Percentiles rank a stretch among this genome's conserved stretches.
These are phyloP conservation scores for Phylloscopus collybita DNA, from an alignment of 2,797 vertebrate genomes.

Conservation along the genomic window DNA sequence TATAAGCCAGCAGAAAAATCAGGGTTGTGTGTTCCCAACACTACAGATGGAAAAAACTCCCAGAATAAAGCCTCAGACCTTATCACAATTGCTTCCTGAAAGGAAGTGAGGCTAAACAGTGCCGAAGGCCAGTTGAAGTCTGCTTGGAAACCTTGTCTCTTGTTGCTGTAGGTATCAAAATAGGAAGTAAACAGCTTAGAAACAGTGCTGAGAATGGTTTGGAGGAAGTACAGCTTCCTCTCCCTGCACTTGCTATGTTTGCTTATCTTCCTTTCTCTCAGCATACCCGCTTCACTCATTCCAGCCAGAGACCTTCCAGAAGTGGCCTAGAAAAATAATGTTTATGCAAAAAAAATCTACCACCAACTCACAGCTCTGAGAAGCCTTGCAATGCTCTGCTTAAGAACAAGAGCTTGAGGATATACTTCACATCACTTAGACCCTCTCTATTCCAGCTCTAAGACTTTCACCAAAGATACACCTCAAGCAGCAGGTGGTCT, in stretches of 20 bases:
- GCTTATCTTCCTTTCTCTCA: conserved; percentile 72
- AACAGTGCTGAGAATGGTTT: conserved; percentile 81
- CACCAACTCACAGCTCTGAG: neutral
- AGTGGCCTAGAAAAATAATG: neutral
- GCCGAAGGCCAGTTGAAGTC: conserved; percentile 70
- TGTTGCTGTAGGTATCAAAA: conserved; percentile 82
- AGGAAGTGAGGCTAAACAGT: conserved; percentile 77
- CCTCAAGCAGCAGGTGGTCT: neutral
- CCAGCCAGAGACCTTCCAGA: neutral
- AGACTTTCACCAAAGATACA: neutral
- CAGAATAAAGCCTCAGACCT: conserved; percentile 73
- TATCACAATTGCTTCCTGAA: conserved; percentile 88
- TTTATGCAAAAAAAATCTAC: conserved; percentile 46
- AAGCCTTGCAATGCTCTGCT: neutral
- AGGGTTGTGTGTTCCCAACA: conserved; percentile 76
- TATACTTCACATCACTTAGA: neutral
- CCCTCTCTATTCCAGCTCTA: neutral
- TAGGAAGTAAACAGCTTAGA: conserved; percentile 83
- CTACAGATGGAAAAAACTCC: conserved; percentile 73
- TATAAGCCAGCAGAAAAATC: conserved; percentile 76
- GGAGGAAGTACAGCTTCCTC: conserved; percentile 80
- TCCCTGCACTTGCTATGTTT: conserved; percentile 64
- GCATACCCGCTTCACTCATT: conserved; percentile 32
- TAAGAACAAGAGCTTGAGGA: neutral
- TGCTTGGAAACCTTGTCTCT: conserved; percentile 71